A percentile compares a stretch with the other conserved stretches of the same genome.
Conservation (phyloP, 1,140 invertebrate species). For the Sitophilus oryzae region DNA sequence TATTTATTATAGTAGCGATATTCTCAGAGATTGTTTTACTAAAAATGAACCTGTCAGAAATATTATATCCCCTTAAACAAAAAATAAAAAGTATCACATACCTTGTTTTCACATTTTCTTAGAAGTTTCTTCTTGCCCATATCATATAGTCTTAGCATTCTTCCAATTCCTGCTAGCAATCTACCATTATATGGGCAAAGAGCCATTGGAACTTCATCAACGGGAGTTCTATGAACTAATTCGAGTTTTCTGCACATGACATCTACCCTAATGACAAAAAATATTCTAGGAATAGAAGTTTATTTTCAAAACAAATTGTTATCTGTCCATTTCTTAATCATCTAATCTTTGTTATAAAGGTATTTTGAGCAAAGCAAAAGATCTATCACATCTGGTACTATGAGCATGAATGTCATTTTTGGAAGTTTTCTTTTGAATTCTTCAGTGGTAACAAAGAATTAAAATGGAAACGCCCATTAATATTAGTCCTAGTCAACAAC, state of each 20-base stretch:
- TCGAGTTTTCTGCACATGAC: slow-evolving; percentile 73
- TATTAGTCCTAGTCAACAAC: neutral
- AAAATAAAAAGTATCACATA: slow-evolving; percentile 17
- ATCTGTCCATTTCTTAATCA: too few species aligned
- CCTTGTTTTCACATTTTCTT: slow-evolving; percentile 96
- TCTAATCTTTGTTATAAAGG: too few species aligned
- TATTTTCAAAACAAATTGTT: too few species aligned
- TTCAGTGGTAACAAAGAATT: neutral
- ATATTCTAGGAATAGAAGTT: too few species aligned
- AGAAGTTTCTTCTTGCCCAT: slow-evolving; percentile 95
- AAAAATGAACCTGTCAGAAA: too few species aligned
- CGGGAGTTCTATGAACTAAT: slow-evolving; percentile 87
- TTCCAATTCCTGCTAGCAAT: slow-evolving; percentile 87
- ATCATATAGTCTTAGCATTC: slow-evolving; percentile 89
- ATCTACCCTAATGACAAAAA: slow-evolving; percentile 54
- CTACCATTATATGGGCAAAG: slow-evolving; percentile 89
- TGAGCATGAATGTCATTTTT: slow-evolving; percentile 5
- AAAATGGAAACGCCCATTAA: slow-evolving; percentile 2
- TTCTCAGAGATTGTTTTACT: too few species aligned
- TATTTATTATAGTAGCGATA: too few species aligned
- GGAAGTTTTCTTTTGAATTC: slow-evolving; percentile 9
- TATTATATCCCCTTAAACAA: too few species aligned
- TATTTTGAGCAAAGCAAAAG: too few species aligned
- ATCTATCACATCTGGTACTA: slow-evolving; percentile 1
- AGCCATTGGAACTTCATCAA: slow-evolving; percentile 89